Evolutionary conservation across 2,888 invertebrate genomes (phyloP).

Genomic region (Ormyrus pomaceus): DNA sequence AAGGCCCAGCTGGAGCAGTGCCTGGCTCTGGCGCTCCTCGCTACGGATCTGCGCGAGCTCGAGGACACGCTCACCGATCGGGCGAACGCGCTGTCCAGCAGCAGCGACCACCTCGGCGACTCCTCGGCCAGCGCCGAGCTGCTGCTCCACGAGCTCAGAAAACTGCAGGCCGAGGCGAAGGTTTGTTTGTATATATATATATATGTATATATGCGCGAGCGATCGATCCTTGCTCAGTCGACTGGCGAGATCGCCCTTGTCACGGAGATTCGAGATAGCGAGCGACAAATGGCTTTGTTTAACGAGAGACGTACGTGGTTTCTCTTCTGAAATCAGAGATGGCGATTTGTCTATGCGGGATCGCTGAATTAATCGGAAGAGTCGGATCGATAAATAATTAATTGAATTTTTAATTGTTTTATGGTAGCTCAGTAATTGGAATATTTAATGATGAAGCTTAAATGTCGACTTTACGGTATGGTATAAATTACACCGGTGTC

Average conservation of each 20-base stretch:
- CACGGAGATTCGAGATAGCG: not conserved
- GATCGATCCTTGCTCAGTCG: not conserved
- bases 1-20: conserved; percentile 88
- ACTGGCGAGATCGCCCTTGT: not conserved
- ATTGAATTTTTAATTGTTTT: too few relatives aligned
- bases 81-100: conserved; percentile 77
- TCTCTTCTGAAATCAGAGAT: too few relatives aligned
- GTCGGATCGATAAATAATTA: too few relatives aligned
- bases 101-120: conserved; percentile 83
- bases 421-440: too few relatives aligned
- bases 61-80: conserved; percentile 79
- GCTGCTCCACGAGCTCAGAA: conserved; percentile 82
- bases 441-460: too few relatives aligned
- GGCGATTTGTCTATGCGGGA: too few relatives aligned
- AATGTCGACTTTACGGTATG: too few relatives aligned
- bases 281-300: not conserved
- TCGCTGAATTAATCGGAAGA: too few relatives aligned
- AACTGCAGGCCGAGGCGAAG: conserved; percentile 84
- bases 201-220: too few relatives aligned
- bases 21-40: conserved; percentile 84
- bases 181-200: conserved; percentile 67
- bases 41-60: conserved; percentile 83
- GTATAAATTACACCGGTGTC: not conserved
- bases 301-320: not conserved
- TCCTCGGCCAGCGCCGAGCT: conserved; percentile 83